These are phyloP conservation scores for Brenthis ino DNA, from an alignment of 2,888 invertebrate species.

Conservation along the genomic window DNA sequence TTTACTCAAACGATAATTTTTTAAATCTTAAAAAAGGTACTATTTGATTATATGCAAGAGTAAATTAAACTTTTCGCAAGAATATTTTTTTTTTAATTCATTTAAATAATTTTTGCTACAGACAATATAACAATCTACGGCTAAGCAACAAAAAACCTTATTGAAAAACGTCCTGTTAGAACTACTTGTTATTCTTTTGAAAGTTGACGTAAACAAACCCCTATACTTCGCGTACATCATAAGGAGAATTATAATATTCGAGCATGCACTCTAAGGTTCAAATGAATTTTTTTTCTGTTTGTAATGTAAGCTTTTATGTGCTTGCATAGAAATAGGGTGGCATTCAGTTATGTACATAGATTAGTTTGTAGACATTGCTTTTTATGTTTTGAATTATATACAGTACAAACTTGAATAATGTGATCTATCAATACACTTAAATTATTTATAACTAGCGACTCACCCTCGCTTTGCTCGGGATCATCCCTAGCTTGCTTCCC, in stretches of 20 bases:
- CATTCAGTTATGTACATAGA: constrained; percentile 35
- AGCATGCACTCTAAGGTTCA: constrained; percentile 37
- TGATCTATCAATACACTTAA: no score
- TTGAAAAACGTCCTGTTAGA: background rate
- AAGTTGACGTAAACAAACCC: constrained; percentile 12
- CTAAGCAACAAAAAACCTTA: no score
- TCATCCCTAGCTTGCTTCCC: no score
- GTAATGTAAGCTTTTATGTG: constrained; percentile 50
- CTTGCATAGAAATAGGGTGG: constrained; percentile 53
- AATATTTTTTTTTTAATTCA: no score
- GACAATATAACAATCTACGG: no score
- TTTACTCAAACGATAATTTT: no score
- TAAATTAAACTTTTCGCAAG: no score
- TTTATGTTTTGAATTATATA: background rate
- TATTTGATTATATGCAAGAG: no score
- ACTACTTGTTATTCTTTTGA: constrained; percentile 4
- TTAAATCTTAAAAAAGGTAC: no score
- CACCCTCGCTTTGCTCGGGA: no score
- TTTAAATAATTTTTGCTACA: no score
- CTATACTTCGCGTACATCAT: constrained; percentile 15
- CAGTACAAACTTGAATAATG: background rate
- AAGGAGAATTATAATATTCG: constrained; percentile 36
- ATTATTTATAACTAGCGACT: no score
- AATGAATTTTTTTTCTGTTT: constrained; percentile 44
- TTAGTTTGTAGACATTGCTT: constrained; percentile 26